These are phyloP conservation scores for Araneus ventricosus DNA, from an alignment of 1,140 invertebrate species.

Conservation along the genomic window DNA sequence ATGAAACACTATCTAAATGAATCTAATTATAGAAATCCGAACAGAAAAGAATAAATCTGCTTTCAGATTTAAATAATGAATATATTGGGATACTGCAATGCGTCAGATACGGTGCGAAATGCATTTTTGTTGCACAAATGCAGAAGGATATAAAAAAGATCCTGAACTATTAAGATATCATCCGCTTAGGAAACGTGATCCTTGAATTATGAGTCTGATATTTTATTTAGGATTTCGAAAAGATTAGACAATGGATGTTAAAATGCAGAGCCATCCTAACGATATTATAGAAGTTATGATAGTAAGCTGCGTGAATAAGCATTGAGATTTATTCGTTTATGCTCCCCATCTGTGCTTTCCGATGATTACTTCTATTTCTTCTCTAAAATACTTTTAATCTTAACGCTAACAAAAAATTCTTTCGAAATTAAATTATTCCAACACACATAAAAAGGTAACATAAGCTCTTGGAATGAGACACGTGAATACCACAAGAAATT, in stretches of 20 bases:
- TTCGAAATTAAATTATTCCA: background rate
- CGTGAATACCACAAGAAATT: conserved; percentile 31
- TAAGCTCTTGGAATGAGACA: conserved; percentile 18
- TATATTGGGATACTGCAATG: too few species aligned
- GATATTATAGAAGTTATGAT: background rate
- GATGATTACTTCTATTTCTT: background rate
- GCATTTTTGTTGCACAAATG: too few species aligned
- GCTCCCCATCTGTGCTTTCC: background rate
- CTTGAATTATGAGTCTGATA: background rate
- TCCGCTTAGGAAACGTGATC: background rate
- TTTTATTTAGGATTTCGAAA: conserved; percentile 4
- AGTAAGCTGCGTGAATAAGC: background rate
- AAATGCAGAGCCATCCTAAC: background rate
- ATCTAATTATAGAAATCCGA: too few species aligned
- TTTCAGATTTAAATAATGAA: too few species aligned
- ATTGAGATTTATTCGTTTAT: conserved; percentile 5
- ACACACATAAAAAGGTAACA: background rate
- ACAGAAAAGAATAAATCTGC: too few species aligned
- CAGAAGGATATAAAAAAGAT: too few species aligned
- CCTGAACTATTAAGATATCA: too few species aligned
- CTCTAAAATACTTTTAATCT: background rate
- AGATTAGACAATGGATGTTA: background rate
- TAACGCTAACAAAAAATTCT: background rate
- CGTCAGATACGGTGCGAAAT: too few species aligned
- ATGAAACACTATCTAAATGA: too few species aligned